Conservation (phyloP, 2,797 vertebrate species). For the Artibeus lituratus region DNA sequence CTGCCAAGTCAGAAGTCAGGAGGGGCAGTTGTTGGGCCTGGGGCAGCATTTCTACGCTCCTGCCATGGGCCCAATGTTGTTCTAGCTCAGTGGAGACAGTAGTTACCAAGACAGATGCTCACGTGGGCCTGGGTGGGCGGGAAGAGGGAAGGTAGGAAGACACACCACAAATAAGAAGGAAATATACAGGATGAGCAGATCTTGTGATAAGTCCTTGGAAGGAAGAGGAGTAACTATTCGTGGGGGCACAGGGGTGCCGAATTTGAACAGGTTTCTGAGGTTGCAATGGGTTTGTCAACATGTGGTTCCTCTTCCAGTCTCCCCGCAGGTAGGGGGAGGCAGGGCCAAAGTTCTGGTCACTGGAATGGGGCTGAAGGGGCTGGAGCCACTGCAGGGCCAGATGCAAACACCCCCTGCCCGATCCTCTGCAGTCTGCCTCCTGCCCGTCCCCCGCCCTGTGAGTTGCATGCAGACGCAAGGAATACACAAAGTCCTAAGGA, state of each 20-base stretch:
- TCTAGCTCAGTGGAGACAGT: fast-evolving
- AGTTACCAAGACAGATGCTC: background rate
- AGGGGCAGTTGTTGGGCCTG: background rate
- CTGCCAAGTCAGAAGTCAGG: background rate
- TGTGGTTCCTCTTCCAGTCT: background rate
- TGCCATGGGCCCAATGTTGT: background rate
- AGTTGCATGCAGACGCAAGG: background rate
- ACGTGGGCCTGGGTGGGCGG: fast-evolving
- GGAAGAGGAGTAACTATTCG: fast-evolving
- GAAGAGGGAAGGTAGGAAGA: fast-evolving
- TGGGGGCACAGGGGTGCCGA: fast-evolving
- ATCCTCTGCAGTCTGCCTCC: background rate
- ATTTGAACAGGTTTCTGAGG: background rate
- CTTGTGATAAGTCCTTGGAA: background rate
- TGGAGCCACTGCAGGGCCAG: background rate
- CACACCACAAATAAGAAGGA: background rate
- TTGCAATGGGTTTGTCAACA: background rate
- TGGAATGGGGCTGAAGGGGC: background rate
- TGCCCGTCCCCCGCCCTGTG: background rate
- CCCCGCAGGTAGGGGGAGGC: background rate
- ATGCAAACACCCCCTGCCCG: background rate
- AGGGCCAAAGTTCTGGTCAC: background rate
- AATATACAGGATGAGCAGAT: background rate
- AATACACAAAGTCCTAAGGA: background rate
- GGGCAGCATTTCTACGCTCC: background rate